Conservation (phyloP, 1,140 invertebrate genomes). For the Bombus superbus region DNA sequence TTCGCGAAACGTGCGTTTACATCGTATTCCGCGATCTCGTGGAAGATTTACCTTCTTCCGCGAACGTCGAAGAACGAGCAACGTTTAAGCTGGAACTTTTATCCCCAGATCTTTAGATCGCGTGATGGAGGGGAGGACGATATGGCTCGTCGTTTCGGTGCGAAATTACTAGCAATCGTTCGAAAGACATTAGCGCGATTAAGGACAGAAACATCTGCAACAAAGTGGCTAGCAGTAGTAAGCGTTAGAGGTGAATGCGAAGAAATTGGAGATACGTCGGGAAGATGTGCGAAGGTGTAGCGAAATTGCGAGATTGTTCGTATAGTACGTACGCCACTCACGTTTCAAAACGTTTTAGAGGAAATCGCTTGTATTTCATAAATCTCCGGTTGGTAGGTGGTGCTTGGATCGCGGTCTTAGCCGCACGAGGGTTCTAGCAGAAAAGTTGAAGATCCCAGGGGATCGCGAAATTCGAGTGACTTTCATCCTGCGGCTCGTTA, state of each 20-base stretch:
- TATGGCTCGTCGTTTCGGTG: background rate
- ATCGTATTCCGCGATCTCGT: too few species aligned
- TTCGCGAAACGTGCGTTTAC: background rate
- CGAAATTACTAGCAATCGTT: background rate
- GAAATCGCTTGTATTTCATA: slow-evolving; percentile 66
- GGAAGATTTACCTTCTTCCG: background rate
- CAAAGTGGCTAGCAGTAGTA: too few species aligned
- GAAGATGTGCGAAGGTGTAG: background rate
- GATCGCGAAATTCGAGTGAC: slow-evolving; percentile 42
- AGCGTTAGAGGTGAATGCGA: background rate
- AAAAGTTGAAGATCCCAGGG: slow-evolving; percentile 34
- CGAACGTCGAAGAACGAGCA: background rate
- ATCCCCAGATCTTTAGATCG: too few species aligned
- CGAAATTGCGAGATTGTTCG: background rate
- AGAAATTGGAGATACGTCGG: background rate
- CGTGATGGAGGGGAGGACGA: background rate
- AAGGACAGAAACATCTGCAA: background rate
- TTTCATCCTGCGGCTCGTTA: slow-evolving; percentile 50
- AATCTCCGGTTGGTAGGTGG: slow-evolving; percentile 38
- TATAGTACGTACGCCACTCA: slow-evolving; percentile 50
- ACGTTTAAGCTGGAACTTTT: background rate
- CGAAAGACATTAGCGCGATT: slow-evolving; percentile 24
- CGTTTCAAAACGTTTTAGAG: slow-evolving; percentile 63
- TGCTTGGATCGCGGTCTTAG: slow-evolving; percentile 23
- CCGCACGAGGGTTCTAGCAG: slow-evolving; percentile 34